Percentiles rank a stretch among this genome's conserved stretches.
Evolutionary conservation across 2,888 invertebrate species (phyloP).

Genomic region (Morpho helenor): DNA sequence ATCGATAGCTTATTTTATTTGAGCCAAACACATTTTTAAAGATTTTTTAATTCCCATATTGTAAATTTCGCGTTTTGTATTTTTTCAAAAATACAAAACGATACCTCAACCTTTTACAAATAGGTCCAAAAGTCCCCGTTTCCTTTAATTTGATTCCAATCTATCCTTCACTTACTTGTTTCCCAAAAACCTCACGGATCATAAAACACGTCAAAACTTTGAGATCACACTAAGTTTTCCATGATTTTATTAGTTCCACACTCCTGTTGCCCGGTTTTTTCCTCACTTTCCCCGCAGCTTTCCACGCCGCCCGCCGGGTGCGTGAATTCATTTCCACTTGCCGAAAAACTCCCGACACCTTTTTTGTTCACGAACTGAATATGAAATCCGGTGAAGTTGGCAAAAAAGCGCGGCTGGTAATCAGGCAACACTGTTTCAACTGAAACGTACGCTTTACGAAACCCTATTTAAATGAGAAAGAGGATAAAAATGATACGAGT

Average conservation of each 20-base stretch:
- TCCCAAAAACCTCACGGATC: background rate
- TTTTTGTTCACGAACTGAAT: constrained; percentile 51
- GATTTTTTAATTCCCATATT: no score
- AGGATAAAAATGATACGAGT: constrained; percentile 8
- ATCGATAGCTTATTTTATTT: no score
- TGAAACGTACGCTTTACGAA: constrained; percentile 19
- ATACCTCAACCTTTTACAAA: no score
- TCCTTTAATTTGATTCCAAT: background rate
- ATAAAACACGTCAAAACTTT: background rate
- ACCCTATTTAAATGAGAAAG: constrained; percentile 12
- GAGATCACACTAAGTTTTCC: background rate
- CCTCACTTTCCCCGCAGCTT: constrained; percentile 17
- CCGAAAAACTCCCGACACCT: constrained; percentile 42
- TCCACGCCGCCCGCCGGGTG: constrained; percentile 32
- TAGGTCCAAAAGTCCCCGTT: no score
- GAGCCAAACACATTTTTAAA: no score
- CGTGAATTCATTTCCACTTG: constrained; percentile 60
- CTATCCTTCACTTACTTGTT: background rate
- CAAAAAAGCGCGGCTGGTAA: constrained; percentile 24
- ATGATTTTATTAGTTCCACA: constrained; percentile 17
- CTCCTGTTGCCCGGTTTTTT: background rate
- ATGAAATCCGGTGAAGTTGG: constrained; percentile 42
- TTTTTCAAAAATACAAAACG: no score
- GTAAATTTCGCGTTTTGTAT: no score
- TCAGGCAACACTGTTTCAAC: constrained; percentile 19